Evolutionary conservation across 1,140 invertebrate species (phyloP).

Genomic region (Stegodyphus dumicola): DNA sequence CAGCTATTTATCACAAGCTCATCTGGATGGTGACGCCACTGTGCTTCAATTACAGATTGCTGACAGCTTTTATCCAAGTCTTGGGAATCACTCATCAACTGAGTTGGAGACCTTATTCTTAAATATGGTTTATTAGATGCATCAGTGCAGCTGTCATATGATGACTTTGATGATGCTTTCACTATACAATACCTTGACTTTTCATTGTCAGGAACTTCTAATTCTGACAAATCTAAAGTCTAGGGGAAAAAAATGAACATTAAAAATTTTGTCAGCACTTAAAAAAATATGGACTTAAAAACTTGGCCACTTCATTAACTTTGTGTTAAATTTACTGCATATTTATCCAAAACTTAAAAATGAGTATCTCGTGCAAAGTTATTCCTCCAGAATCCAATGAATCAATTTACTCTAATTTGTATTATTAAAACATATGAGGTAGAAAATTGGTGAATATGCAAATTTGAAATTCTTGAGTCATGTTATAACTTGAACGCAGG

Average conservation of each 20-base stretch:
- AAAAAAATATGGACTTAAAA: background rate
- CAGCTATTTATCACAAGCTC: constrained; percentile 87
- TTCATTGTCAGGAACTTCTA: constrained; percentile 27
- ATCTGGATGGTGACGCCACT: constrained; percentile 92
- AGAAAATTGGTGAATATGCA: too few relatives aligned
- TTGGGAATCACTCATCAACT: constrained; percentile 74
- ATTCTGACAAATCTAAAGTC: constrained; percentile 50
- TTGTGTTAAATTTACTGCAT: too few relatives aligned
- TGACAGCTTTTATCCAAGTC: constrained; percentile 71
- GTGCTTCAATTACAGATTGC: constrained; percentile 77
- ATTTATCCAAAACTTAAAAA: too few relatives aligned
- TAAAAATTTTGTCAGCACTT: background rate
- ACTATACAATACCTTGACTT: constrained; percentile 11
- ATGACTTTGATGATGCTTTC: background rate
- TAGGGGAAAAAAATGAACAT: background rate
- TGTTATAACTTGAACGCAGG: too few relatives aligned
- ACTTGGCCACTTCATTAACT: background rate
- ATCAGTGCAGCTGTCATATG: constrained; percentile 1
- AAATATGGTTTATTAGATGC: constrained; percentile 65
- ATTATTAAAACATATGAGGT: too few relatives aligned
- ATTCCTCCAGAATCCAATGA: too few relatives aligned
- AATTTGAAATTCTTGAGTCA: too few relatives aligned
- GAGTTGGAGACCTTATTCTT: constrained; percentile 84
- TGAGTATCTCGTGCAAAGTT: too few relatives aligned
- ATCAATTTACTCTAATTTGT: too few relatives aligned